Conservation (phyloP, 1,140 invertebrate genomes). For the Euschistus heros region DNA sequence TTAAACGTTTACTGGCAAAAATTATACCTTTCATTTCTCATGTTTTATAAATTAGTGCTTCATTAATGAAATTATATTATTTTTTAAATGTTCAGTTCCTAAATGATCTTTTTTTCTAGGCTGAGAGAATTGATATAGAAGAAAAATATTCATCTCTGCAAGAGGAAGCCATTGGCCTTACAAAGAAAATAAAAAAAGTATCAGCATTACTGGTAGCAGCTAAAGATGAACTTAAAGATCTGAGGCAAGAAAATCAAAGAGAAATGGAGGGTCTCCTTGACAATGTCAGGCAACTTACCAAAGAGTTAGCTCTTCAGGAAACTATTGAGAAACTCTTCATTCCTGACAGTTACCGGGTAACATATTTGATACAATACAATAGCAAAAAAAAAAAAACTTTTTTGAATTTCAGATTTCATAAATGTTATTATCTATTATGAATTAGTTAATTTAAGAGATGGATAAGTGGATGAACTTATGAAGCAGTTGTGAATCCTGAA, state of each 20-base stretch:
- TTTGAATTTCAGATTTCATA: background rate
- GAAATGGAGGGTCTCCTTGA: conserved; percentile 94
- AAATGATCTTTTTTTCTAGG: conserved; percentile 37
- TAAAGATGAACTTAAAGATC: conserved; percentile 77
- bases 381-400: background rate
- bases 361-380: background rate
- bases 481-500: conserved; percentile 8
- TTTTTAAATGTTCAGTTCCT: background rate
- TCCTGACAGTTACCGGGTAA: conserved; percentile 74
- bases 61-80: too few relatives aligned
- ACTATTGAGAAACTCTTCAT: conserved; percentile 80
- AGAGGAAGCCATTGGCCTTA: conserved; percentile 85
- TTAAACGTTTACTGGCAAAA: too few relatives aligned
- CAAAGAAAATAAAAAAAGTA: conserved; percentile 85
- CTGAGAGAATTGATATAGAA: conserved; percentile 89
- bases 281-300: conserved; percentile 74
- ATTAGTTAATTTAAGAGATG: background rate
- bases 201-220: conserved; percentile 68
- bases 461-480: background rate
- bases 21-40: too few relatives aligned
- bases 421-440: background rate
- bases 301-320: conserved; percentile 86
- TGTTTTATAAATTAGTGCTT: too few relatives aligned
- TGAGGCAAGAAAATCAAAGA: conserved; percentile 86
- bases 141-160: conserved; percentile 89